Conservation (phyloP, 2,888 invertebrate genomes). For the Resseliella maxima region DNA sequence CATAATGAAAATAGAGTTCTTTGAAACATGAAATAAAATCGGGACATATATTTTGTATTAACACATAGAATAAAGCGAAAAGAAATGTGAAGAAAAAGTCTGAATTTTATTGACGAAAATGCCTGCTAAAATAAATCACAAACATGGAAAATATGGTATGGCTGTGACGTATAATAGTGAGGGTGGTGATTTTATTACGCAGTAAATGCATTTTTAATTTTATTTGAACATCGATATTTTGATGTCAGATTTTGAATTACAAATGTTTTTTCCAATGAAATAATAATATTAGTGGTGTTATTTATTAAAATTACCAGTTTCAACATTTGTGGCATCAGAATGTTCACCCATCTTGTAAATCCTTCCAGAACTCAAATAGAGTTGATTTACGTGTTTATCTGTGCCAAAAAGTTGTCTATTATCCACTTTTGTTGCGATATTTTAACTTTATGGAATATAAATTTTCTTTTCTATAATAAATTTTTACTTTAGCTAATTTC, state of each 20-base stretch:
- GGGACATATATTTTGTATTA: neutral
- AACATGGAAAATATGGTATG: slow-evolving; percentile 21
- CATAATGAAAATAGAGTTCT: too few species aligned
- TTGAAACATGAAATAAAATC: too few species aligned
- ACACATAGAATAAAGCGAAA: neutral
- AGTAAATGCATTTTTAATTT: neutral
- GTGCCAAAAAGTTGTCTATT: slow-evolving; percentile 60
- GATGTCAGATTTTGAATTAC: neutral
- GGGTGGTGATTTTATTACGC: neutral
- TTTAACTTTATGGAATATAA: neutral
- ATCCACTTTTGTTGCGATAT: slow-evolving; percentile 59
- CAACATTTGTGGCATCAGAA: slow-evolving; percentile 64
- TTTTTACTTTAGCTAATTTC: neutral
- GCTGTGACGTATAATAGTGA: neutral
- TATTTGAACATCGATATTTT: neutral
- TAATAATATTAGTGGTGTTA: neutral
- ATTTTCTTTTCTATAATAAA: neutral
- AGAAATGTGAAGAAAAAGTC: neutral
- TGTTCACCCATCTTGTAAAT: slow-evolving; percentile 65
- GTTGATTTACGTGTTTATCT: slow-evolving; percentile 60
- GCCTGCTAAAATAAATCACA: neutral
- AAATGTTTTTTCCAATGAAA: too few species aligned
- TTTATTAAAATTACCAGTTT: slow-evolving; percentile 64
- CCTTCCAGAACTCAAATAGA: slow-evolving; percentile 61
- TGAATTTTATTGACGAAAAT: neutral